A percentile compares a stretch with the other conserved stretches of the same genome.
Conservation (phyloP, 2,113 vertebrate genomes). For the Himantopus leucocephalus region DNA sequence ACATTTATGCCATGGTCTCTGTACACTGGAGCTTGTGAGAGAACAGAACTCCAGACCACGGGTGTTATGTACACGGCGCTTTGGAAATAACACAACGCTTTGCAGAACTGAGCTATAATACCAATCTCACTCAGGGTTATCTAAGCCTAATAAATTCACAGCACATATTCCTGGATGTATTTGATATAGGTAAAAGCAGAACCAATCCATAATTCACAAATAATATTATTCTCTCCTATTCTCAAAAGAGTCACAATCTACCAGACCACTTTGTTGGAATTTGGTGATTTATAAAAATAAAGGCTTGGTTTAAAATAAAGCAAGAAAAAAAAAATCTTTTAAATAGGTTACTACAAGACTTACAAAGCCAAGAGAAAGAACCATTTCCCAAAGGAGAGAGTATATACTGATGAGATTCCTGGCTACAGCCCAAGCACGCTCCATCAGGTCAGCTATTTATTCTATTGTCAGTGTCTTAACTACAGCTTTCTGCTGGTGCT, state of each 20-base stretch:
- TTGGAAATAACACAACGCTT: background rate
- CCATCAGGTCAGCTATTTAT: background rate
- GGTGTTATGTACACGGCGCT: background rate
- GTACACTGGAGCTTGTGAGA: background rate
- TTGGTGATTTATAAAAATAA: background rate
- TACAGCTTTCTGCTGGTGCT: background rate
- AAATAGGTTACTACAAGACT: background rate
- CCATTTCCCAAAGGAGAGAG: background rate
- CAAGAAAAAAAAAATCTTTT: background rate
- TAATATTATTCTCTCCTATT: background rate
- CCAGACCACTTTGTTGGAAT: background rate
- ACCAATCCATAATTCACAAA: background rate
- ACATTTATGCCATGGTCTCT: background rate
- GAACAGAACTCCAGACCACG: background rate
- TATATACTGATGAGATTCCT: background rate
- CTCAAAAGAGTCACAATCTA: background rate
- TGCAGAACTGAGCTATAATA: background rate
- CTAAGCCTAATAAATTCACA: background rate
- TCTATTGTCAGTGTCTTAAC: background rate
- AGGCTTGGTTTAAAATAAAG: background rate
- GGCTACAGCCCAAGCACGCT: background rate
- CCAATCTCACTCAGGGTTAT: background rate
- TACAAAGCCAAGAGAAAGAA: conserved; percentile 1
- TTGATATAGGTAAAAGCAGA: background rate
- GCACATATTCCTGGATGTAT: background rate